phyloP scores from a whole-genome alignment of 2,113 vertebrate genomes.

The Abramis brama region DNA sequence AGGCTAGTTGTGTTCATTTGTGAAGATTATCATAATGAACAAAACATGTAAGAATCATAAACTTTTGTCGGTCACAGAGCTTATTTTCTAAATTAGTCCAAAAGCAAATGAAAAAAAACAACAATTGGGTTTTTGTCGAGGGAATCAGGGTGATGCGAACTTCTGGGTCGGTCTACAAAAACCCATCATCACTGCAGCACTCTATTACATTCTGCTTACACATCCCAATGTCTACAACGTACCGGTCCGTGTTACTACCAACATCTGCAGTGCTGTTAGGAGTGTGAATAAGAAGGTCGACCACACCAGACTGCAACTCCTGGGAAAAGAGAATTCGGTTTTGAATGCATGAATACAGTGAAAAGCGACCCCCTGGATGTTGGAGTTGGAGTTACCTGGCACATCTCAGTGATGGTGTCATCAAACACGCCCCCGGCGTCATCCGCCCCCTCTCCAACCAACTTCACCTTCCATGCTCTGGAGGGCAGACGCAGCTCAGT shows the following conservation, averaged over 20 bases:
- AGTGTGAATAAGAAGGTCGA: conserved; percentile 81
- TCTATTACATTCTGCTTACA: neutral
- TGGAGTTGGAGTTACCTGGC: conserved; percentile 69
- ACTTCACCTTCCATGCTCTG: conserved; percentile 83
- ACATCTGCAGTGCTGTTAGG: conserved; percentile 81
- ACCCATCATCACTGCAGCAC: neutral
- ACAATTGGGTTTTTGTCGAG: neutral
- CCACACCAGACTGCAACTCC: conserved; percentile 80
- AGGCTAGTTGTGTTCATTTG: no score
- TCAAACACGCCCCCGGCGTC: conserved; percentile 84
- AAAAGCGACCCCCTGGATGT: neutral
- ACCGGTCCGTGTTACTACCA: conserved; percentile 83
- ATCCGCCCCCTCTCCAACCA: conserved; percentile 81
- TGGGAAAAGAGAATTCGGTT: conserved; percentile 51
- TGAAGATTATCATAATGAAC: no score
- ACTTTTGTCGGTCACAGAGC: no score
- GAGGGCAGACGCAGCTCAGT: conserved; percentile 80
- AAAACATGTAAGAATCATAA: no score
- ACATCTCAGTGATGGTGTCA: conserved; percentile 85
- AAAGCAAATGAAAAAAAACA: no score
- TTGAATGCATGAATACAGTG: neutral
- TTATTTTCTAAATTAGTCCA: no score
- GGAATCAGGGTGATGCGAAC: neutral
- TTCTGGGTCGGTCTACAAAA: neutral
- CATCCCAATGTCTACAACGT: neutral